Base-by-base conservation (phyloP, 1,140 invertebrate genomes). In the Apis laboriosa region DNA sequence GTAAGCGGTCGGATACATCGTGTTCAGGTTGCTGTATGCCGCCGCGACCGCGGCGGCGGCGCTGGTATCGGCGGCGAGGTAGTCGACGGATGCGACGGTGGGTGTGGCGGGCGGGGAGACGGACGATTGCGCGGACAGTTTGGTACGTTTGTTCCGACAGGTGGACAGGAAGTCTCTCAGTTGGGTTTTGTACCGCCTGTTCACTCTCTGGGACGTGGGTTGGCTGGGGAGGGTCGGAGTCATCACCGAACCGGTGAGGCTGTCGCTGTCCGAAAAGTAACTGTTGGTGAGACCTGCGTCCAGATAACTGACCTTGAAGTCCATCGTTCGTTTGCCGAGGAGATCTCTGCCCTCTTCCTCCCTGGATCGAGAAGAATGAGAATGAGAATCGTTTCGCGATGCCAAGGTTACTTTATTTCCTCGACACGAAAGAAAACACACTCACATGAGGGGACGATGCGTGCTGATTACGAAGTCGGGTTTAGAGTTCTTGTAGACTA, bases 401-500 rank as follows among this genome's bases (percentile, higher is more conserved):
- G n/a, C n/a, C n/a, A 2, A n/a, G 2, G 28, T 60, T 15, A 1
- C 15, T 21, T 1, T 3, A 15, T 55, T 34, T 34, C 13, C 13
- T 21, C n/a, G 34, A 43, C 0, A 43, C 11, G 1, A 17, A 43
- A 8, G 24, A 5, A 49, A 2, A 5, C n/a, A 56, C 24, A 95
- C 97, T 97, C 95, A 99, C 99, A 99, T 99, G 9, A 99, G 96
- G 71, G 99, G 98, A 86, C 98, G 96, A 95, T 99, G 99, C 56
- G 98, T 99, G 92, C 98, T 99, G 82, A 99, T 99, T 80, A 99
- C 98, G 94, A 99, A 99, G 93, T 99, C 99, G 4, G 99, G 98
- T 94, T 99, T 99, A 84, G 98, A 99, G 94, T 99, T 99, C 94
- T 99, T 99, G 94, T 99, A 99, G 56, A 99, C 98, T 70, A 99